A percentile compares a stretch with the other conserved stretches of the same genome.
Conservation (phyloP, 2,113 vertebrate species). For the Pristiophorus japonicus region DNA sequence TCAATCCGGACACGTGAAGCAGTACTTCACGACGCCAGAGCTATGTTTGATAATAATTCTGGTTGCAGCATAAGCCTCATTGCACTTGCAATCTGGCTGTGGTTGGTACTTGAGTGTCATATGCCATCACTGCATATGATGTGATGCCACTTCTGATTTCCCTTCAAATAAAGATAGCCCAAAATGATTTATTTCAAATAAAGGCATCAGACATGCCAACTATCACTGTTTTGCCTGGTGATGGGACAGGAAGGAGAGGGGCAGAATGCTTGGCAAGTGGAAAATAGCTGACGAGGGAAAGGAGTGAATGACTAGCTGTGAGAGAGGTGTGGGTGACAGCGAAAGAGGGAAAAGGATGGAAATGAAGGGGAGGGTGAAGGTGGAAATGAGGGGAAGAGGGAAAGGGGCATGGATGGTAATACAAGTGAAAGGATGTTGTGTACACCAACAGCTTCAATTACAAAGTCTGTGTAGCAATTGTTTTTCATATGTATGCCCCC, state of each 20-base stretch:
- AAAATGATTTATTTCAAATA: no score
- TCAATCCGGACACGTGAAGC: no score
- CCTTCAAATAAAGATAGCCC: no score
- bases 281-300: not conserved
- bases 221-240: not conserved
- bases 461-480: not conserved
- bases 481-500: not conserved
- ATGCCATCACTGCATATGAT: no score
- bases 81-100: no score
- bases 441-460: not conserved
- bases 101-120: no score
- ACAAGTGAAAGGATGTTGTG: not conserved
- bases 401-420: not conserved
- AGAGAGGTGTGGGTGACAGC: not conserved
- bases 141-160: no score
- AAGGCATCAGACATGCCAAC: no score
- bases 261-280: not conserved
- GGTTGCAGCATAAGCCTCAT: no score
- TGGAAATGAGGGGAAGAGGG: no score
- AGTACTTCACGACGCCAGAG: no score
- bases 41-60: no score
- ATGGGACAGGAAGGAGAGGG: not conserved
- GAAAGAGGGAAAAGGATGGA: not conserved
- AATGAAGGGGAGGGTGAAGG: not conserved
- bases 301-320: not conserved